Percentiles rank a stretch among this genome's conserved stretches.
phyloP scores from a whole-genome alignment of 2,113 vertebrate genomes.

The Tetrao urogallus region DNA sequence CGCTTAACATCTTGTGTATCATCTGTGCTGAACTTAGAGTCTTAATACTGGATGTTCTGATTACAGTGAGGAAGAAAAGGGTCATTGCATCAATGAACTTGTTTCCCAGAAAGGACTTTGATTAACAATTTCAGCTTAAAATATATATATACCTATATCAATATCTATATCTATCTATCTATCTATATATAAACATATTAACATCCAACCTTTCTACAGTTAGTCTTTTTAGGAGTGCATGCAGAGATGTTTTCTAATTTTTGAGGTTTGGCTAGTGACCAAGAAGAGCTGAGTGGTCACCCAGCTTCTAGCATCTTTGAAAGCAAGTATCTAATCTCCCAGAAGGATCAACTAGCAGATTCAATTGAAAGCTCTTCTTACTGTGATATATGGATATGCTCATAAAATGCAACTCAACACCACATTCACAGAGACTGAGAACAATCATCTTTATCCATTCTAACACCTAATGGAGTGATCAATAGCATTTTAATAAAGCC shows the following conservation, averaged over 20 bases:
- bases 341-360: neutral
- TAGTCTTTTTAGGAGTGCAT: neutral
- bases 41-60: neutral
- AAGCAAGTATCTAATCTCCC: neutral
- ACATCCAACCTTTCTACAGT: neutral
- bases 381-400: neutral
- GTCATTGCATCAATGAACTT: neutral
- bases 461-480: slow-evolving; percentile 24
- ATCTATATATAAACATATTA: neutral
- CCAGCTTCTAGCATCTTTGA: neutral
- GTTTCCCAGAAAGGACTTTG: neutral
- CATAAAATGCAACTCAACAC: slow-evolving; percentile 9
- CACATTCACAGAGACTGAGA: neutral
- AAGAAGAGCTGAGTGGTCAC: neutral
- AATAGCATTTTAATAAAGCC: slow-evolving; percentile 38
- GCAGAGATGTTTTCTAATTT: neutral
- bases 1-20: neutral
- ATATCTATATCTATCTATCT: no score
- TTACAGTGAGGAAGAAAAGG: neutral
- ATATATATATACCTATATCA: no score
- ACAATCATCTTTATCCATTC: slow-evolving; percentile 30
- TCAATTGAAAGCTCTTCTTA: slow-evolving; percentile 9
- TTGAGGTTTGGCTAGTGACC: neutral
- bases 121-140: neutral
- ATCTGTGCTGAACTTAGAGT: neutral